Base-by-base conservation (phyloP, 2,113 vertebrate species). In the Apaloderma vittatum region DNA sequence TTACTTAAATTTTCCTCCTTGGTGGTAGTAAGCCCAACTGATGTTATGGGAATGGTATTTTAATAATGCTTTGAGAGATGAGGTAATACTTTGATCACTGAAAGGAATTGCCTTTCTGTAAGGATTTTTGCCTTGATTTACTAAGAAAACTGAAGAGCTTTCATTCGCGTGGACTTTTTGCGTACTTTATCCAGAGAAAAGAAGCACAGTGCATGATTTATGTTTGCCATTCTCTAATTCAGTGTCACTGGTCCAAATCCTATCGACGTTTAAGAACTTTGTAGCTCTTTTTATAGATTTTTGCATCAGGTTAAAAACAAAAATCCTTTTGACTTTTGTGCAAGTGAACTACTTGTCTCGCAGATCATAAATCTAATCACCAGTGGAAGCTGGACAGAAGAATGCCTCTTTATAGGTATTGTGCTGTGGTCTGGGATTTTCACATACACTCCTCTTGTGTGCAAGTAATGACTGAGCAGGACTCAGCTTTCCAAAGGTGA, bases 31-130 rank as follows among this genome's bases (percentile, higher is more conserved):
- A n/a, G 57, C 73, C 15, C 15, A 52, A 34, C 40, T 87, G 90
- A 93, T 3, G 4, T 37, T 89, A 77, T 83, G 59, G 72, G 84
- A 96, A 77, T 93, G 81, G 67, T 86, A 96, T 94, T 92, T 83
- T 92, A 88, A 91, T 92, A 82, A 76, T 73, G 20, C 46, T 92
- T 88, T 59, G 63, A 80, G 55, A 83, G 82, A 83, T 86, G 27
- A 94, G 78, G 54, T 90, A 88, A 59, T 95, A 76, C 66, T 86
- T 93, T 48, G 27, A 76, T 63, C 54, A 49, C 23, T 52, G 51
- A 54, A 90, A 93, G 58, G 15, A 37, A 58, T 29, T 76, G 62
- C 58, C 67, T 66, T 78, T 96, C 62, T 88, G 55, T 79, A 82
- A 61, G 16, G n/a, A 43, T 68, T 68, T 92, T 94, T 68, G 54